Base-by-base conservation (phyloP, 64 coral and sea anemone species). In the Montipora sp. region DNA sequence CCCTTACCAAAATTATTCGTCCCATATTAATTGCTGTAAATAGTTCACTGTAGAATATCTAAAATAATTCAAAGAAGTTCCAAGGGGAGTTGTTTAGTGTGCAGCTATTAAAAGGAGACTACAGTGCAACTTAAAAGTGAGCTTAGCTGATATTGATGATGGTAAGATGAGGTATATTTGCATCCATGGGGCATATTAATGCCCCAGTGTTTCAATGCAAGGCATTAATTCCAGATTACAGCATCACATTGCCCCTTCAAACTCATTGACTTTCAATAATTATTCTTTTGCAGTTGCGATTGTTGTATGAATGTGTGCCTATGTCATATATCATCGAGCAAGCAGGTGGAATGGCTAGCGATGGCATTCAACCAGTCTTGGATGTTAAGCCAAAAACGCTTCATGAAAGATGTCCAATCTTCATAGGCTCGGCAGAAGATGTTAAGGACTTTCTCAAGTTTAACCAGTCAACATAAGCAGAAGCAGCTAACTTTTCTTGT, bases 251-350 rank as follows among this genome's bases (percentile, higher is more conserved):
- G 2, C 6, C 53, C 11, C 53, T 1, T 6, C 11, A 8, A 8
- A 57, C 53, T 6, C 53, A 57, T 57, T 57, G 0, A 8, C 53
- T 57, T 57, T 36, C 36, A 36, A 36, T 36, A 36, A 4, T 57
- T 11, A 79, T 23, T 60, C 10, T 4, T 61, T 81, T 15, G 18
- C 67, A 99, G 98, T 92, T 99, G 51, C 94, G 98, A 72, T 86
- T 99, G 9, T 59, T 99, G 90, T 99, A 99, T 45, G 98, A 99
- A 58, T 99, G 98, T 81, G 96, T 93, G 57, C 98, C 98, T 18
- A 99, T 99, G 98, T 94, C 98, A 1, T 99, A 75, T 44, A 89
- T 99, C 36, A 91, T 99, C 16, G 88, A 90, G 13, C 98, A 96
- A 87, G 98, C 98, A 75, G 98, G 98, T 14, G 98, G 98, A 53